phyloP scores from a whole-genome alignment of 2,888 invertebrate genomes.

The Chloromyia formosa region DNA sequence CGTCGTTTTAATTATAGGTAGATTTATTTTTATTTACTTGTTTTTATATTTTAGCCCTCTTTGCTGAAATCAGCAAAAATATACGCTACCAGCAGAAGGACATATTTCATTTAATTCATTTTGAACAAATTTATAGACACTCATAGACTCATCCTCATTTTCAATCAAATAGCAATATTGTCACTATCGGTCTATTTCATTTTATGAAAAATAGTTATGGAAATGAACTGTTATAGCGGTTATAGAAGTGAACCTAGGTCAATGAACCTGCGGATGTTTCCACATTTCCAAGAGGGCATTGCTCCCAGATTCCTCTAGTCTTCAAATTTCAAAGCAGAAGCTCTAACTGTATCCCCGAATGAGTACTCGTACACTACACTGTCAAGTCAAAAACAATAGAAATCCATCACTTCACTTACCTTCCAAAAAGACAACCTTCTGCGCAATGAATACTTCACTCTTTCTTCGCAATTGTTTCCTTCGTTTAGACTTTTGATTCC shows the following conservation, averaged over 20 bases:
- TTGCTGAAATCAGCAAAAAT: too few species aligned
- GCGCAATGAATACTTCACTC: neutral
- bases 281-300: neutral
- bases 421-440: neutral
- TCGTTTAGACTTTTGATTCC: too few species aligned
- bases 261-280: neutral
- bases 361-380: neutral
- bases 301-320: neutral
- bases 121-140: too few species aligned
- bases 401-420: neutral
- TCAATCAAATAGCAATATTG: too few species aligned
- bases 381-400: neutral
- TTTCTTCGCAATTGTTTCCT: neutral
- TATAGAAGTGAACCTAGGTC: neutral
- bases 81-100: too few species aligned
- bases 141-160: too few species aligned
- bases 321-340: neutral
- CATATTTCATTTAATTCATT: too few species aligned
- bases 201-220: neutral
- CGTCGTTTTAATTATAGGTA: too few species aligned
- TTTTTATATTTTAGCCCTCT: too few species aligned
- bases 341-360: neutral
- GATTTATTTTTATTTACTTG: too few species aligned
- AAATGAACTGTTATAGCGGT: constrained; percentile 2
- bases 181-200: neutral